phyloP scores from a whole-genome alignment of 2,797 vertebrate genomes.

The Chelmon rostratus region DNA sequence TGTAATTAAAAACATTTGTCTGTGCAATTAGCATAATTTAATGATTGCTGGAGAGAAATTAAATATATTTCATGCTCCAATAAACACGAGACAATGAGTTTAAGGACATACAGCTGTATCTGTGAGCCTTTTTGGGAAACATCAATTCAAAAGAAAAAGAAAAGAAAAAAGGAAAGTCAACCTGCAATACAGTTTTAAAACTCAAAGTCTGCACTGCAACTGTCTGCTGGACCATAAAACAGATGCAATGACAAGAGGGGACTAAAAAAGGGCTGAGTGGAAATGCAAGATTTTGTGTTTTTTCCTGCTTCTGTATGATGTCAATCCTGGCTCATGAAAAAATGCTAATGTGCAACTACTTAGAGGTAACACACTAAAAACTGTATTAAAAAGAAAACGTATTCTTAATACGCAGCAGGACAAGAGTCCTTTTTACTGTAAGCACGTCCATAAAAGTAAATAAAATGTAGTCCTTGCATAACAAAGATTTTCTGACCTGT shows the following conservation, averaged over 20 bases:
- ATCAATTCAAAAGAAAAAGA: neutral
- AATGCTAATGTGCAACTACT: neutral
- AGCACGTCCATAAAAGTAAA: neutral
- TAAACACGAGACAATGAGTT: constrained; percentile 69
- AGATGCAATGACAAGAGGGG: neutral
- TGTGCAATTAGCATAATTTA: constrained; percentile 80
- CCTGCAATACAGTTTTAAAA: constrained; percentile 8
- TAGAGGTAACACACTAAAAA: neutral
- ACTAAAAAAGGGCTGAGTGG: neutral
- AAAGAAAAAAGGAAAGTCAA: neutral
- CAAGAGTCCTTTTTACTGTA: neutral
- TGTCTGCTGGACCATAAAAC: neutral
- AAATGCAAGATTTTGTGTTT: neutral
- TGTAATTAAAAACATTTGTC: constrained; percentile 80
- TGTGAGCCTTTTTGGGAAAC: constrained; percentile 34
- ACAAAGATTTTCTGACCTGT: neutral
- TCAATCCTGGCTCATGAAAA: neutral
- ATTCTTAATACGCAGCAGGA: neutral
- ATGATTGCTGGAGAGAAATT: constrained; percentile 78
- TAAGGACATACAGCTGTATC: constrained; percentile 53
- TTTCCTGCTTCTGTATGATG: neutral
- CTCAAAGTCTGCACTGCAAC: neutral
- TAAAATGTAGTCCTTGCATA: neutral
- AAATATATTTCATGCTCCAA: constrained; percentile 72
- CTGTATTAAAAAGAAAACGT: neutral